Evolutionary conservation across 2,888 invertebrate species (phyloP).

Genomic region (Microchrysa polita): DNA sequence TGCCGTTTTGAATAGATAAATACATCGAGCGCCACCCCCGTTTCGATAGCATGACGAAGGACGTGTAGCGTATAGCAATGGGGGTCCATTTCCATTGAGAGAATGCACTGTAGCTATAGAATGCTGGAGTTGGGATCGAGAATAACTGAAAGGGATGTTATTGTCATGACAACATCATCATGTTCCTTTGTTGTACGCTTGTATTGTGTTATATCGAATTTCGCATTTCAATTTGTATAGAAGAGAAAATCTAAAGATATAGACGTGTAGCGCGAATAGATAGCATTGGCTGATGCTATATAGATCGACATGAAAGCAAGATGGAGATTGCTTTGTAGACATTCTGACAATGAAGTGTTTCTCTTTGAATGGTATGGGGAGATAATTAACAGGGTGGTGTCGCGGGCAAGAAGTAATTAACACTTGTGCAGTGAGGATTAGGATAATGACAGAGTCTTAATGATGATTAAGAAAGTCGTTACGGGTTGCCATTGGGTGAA

Average conservation of each 20-base stretch:
- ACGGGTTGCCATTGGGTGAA: too few relatives aligned
- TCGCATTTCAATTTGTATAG: constrained; percentile 28
- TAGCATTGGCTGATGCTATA: constrained; percentile 13
- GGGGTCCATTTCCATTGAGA: constrained; percentile 2
- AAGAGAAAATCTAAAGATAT: constrained; percentile 3
- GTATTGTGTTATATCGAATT: constrained; percentile 35
- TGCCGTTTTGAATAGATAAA: constrained; percentile 31
- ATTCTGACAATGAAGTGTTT: not conserved
- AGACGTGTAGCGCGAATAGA: not conserved
- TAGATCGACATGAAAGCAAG: not conserved
- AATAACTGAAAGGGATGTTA: constrained; percentile 42
- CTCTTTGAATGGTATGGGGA: too few relatives aligned
- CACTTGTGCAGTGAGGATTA: too few relatives aligned
- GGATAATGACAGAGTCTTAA: too few relatives aligned
- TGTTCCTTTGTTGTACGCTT: constrained; percentile 38
- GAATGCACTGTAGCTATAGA: not conserved
- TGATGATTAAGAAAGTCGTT: too few relatives aligned
- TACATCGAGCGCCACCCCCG: constrained; percentile 34
- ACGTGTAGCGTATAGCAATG: constrained; percentile 13
- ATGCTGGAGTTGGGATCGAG: constrained; percentile 16
- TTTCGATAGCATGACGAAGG: constrained; percentile 3
- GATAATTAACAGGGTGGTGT: too few relatives aligned
- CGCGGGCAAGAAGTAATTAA: too few relatives aligned
- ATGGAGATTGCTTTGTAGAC: not conserved
- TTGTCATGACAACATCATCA: constrained; percentile 49